Evolutionary conservation across 1,140 invertebrate genomes (phyloP).

Genomic region (Drosophila pruinosa): DNA sequence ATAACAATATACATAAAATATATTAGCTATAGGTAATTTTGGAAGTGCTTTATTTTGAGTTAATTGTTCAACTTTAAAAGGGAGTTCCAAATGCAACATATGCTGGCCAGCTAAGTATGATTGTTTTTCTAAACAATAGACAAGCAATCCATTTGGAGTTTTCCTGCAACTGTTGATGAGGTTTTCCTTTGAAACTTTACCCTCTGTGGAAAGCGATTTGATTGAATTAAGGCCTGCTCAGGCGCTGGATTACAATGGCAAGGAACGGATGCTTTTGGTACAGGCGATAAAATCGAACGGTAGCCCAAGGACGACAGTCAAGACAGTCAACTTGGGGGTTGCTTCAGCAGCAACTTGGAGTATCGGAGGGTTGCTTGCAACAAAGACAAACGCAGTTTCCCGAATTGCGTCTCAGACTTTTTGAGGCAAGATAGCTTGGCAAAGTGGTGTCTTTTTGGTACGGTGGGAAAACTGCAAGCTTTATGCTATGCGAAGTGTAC

Average conservation of each 20-base stretch:
- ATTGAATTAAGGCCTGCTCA: constrained; percentile 53
- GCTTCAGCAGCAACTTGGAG: constrained; percentile 15
- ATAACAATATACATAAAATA: too few relatives aligned
- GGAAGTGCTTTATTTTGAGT: too few relatives aligned
- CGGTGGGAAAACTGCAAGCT: constrained; percentile 69
- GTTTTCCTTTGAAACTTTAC: constrained; percentile 23
- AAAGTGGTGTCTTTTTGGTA: constrained; percentile 35
- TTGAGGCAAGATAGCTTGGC: too few relatives aligned
- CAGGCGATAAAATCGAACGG: constrained; percentile 36
- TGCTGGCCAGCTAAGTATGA: background rate
- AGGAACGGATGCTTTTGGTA: constrained; percentile 23
- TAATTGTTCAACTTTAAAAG: too few relatives aligned
- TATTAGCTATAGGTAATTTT: too few relatives aligned
- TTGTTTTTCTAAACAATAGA: constrained; percentile 5
- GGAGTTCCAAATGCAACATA: background rate
- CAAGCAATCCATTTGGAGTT: background rate
- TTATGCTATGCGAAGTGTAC: constrained; percentile 50
- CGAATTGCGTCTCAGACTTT: constrained; percentile 66
- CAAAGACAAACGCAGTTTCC: constrained; percentile 68
- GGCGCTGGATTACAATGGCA: constrained; percentile 45
- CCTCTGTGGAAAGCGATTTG: constrained; percentile 11
- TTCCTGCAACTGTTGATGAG: background rate
- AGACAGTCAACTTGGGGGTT: constrained; percentile 43
- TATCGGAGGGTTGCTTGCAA: constrained; percentile 35
- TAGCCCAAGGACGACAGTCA: constrained; percentile 29